These are phyloP conservation scores for Ammospiza maritima DNA, from an alignment of 2,797 vertebrate genomes.

Conservation along the genomic window DNA sequence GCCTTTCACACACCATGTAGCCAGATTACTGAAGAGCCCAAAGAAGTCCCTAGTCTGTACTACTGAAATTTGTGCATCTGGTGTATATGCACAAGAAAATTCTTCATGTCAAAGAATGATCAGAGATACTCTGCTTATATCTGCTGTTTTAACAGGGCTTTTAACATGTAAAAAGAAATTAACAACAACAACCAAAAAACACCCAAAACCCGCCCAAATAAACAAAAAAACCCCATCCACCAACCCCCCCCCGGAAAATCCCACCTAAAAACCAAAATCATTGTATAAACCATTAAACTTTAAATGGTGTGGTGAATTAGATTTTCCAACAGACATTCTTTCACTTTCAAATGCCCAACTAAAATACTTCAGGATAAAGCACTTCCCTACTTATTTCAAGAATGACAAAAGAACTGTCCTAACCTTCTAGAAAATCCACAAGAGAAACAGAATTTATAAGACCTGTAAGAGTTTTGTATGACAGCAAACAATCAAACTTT, in stretches of 20 bases:
- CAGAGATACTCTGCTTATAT: neutral
- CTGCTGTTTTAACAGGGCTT: neutral
- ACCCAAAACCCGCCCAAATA: rapidly evolving
- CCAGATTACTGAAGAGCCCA: neutral
- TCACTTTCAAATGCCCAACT: neutral
- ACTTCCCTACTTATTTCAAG: neutral
- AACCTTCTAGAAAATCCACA: neutral
- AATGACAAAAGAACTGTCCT: neutral
- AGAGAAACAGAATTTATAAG: neutral
- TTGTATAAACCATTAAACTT: neutral
- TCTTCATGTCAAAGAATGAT: neutral
- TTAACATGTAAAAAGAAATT: neutral
- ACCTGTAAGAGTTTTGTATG: neutral
- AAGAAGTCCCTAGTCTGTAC: neutral
- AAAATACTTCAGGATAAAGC: neutral
- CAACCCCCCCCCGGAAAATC: neutral
- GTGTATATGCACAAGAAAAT: neutral
- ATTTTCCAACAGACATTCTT: neutral
- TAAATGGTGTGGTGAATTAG: neutral
- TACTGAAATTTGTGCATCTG: neutral
- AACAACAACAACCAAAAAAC: neutral
- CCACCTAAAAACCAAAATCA: neutral
- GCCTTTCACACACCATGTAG: neutral
- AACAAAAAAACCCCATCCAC: neutral
- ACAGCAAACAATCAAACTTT: neutral